These are phyloP conservation scores for Philereme transversata DNA, from an alignment of 2,888 invertebrate species.

Conservation along the genomic window DNA sequence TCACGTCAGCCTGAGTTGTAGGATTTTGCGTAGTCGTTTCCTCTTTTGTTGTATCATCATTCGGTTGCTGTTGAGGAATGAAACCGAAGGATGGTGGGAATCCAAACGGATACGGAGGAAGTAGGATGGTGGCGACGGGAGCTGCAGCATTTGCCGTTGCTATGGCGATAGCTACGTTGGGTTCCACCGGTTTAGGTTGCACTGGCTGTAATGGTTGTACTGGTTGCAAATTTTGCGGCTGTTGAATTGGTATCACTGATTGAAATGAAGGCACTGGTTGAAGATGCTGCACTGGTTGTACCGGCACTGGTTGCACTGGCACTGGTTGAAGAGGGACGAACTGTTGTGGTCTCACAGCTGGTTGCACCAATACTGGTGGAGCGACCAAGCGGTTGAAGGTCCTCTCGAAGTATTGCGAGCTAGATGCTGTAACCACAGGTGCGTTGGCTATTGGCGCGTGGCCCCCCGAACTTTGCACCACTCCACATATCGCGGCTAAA, in stretches of 20 bases:
- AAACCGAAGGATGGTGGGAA: conserved; percentile 66
- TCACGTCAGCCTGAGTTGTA: conserved; percentile 52
- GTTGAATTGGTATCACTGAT: conserved; percentile 34
- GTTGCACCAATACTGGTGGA: conserved; percentile 41
- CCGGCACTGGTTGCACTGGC: conserved; percentile 14
- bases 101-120: conserved; percentile 75
- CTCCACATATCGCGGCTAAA: conserved; percentile 53
- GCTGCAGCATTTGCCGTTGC: conserved; percentile 76
- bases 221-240: conserved; percentile 37
- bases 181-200: conserved; percentile 52
- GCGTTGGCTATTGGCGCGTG: conserved; percentile 53
- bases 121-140: conserved; percentile 71
- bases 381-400: conserved; percentile 83
- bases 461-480: conserved; percentile 61
- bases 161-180: conserved; percentile 72
- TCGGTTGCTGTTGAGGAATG: conserved; percentile 56
- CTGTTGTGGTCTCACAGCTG: conserved; percentile 27
- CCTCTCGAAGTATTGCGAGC: conserved; percentile 87
- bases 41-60: conserved; percentile 56
- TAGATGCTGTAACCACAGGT: conserved; percentile 86
- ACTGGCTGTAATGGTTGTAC: conserved; percentile 35
- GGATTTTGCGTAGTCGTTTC: conserved; percentile 54
- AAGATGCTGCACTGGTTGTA: conserved; percentile 30
- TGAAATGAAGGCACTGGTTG: conserved; percentile 32
- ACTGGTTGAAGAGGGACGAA: conserved; percentile 22